Evolutionary conservation across 1,140 invertebrate genomes (phyloP).

Genomic region (Drosophila parabipectinata): DNA sequence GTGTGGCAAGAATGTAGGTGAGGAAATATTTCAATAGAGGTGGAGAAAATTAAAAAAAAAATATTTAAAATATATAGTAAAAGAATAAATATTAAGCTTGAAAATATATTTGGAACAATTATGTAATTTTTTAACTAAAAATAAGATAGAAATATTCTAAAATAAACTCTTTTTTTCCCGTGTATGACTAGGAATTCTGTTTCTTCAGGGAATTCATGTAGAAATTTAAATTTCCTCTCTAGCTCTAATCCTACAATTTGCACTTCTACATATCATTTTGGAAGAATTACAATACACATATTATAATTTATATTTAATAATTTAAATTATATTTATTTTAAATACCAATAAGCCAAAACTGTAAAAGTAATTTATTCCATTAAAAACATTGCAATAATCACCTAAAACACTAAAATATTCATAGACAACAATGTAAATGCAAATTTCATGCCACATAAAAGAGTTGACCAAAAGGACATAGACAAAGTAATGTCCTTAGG

Average conservation of each 20-base stretch:
- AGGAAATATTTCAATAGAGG: too few relatives aligned
- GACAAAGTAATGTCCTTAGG: constrained; percentile 1
- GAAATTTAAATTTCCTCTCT: background rate
- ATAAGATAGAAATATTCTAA: background rate
- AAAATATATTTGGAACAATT: too few relatives aligned
- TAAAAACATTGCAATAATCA: background rate
- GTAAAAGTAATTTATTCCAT: background rate
- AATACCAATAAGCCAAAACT: too few relatives aligned
- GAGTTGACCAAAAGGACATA: background rate
- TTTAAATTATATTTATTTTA: too few relatives aligned
- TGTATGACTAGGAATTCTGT: background rate
- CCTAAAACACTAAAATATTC: constrained; percentile 1
- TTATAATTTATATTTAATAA: too few relatives aligned
- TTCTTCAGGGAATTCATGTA: background rate
- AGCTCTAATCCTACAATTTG: background rate
- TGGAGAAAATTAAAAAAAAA: too few relatives aligned
- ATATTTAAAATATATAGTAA: too few relatives aligned
- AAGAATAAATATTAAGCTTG: too few relatives aligned
- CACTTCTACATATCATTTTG: background rate
- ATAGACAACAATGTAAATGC: constrained; percentile 18
- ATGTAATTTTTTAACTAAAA: background rate
- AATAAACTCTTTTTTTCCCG: background rate
- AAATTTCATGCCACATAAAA: constrained; percentile 16
- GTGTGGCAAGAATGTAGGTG: constrained; percentile 13
- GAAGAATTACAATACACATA: too few relatives aligned